Evolutionary conservation across 2,888 invertebrate genomes (phyloP), one percentile per base, ranked within the genome.

Genomic region (Rutpela maculata): DNA sequence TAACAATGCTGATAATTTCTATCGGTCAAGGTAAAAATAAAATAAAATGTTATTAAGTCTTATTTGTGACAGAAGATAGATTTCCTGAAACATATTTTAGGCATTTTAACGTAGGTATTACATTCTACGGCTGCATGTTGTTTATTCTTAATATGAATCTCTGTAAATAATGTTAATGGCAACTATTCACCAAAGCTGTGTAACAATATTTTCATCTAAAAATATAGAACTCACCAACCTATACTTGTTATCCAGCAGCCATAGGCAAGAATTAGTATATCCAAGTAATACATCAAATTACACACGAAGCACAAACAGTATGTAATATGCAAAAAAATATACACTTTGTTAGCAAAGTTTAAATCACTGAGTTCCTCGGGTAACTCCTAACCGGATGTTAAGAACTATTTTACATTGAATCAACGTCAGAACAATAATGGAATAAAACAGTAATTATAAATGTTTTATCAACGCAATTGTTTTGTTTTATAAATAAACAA

Each of bases 191-290:
- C 6, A 50, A 50, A n/a, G n/a, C 50, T 50, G 15, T 6, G 4
- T n/a, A 15, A 50, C 1, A n/a, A 50, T n/a, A n/a, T n/a, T 50
- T n/a, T 50, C 50, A 43, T 15, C 11, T 50, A 50, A 50, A 35
- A 50, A n/a, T 50, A 50, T 7, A 50, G 50, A 63, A 74, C 66
- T 74, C 67, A 74, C 74, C 66, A 74, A 75, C 75, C 75, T 75
- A 75, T 70, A 56, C 62, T 62, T 43, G 63, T 65, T 75, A 75
- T 68, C 75, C 75, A 26, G 70, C 50, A 70, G 75, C 75, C 75
- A 75, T 75, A 17, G 75, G 65, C 68, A 56, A 56, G n/a, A n/a
- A 19, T 12, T 50, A 12, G 10, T 65, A 57, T 18, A 68, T 70
- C 65, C 75, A 70, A 57, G 65, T 18, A 63, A 71, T 70, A 65